A percentile compares a stretch with the other conserved stretches of the same genome.
Evolutionary conservation across 37 sponge, comb jelly and placozoan species (phyloP).

Genomic region (Aphrocallistes beatrix): DNA sequence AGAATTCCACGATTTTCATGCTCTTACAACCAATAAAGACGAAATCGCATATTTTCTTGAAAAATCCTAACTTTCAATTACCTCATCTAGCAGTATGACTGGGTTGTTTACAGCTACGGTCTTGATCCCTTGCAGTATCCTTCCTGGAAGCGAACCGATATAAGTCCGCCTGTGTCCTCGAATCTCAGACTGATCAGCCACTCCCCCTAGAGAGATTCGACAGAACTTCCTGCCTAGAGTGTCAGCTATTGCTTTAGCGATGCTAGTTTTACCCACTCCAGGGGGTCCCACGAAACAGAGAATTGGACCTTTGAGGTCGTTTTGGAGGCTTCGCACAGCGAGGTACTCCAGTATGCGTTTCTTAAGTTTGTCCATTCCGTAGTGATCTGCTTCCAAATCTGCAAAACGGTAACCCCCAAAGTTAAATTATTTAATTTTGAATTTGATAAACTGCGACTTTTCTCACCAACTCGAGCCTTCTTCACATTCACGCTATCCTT

Average conservation of each 20-base stretch:
- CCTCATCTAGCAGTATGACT: constrained; percentile 81
- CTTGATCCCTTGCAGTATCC: constrained; percentile 61
- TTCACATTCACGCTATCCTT: constrained; percentile 46
- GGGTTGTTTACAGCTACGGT: constrained; percentile 66
- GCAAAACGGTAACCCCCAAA: not conserved
- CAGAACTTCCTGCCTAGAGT: constrained; percentile 73
- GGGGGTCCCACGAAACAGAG: constrained; percentile 84
- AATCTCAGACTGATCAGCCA: constrained; percentile 75
- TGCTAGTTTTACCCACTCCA: constrained; percentile 84
- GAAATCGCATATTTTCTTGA: too few species aligned
- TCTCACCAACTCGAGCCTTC: constrained; percentile 28
- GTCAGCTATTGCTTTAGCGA: constrained; percentile 67
- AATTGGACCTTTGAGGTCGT: constrained; percentile 71
- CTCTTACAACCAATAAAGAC: too few species aligned
- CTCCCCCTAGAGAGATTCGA: constrained; percentile 74
- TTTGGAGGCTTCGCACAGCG: constrained; percentile 69
- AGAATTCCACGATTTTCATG: too few species aligned
- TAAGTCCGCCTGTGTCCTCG: constrained; percentile 82
- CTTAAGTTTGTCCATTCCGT: constrained; percentile 69
- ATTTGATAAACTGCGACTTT: not conserved
- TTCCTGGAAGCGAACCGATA: constrained; percentile 73
- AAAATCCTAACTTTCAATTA: too few species aligned
- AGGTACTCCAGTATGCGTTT: constrained; percentile 70
- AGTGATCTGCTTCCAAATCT: constrained; percentile 69
- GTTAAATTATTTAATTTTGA: not conserved